Base-by-base conservation (phyloP, 2,797 vertebrate species). In the Rhinoraja longicauda region DNA sequence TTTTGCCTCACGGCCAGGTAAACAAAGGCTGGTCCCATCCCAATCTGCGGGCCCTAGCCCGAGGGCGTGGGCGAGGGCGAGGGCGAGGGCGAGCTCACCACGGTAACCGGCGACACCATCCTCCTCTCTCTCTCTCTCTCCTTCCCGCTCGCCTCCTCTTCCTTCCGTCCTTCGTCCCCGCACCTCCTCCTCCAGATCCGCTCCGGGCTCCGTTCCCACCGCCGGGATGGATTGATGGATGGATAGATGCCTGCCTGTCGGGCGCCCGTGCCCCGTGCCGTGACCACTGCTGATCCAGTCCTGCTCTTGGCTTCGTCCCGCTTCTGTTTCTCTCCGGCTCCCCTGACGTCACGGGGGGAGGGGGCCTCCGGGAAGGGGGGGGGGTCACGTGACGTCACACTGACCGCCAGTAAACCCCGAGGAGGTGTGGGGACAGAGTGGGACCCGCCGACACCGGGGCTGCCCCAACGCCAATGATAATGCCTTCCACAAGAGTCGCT, bases 51-150 rank as follows among this genome's bases (percentile, higher is more conserved):
- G 45, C 45, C 45, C 70, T 6, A 19, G 17, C 78, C 32, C 78
- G 39, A 4, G 15, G 29, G 77, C 7, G 36, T n/a, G n/a, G n/a
- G n/a, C n/a, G n/a, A n/a, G n/a, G n/a, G n/a, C n/a, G n/a, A n/a
- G n/a, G n/a, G n/a, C 78, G 39, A 4, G 15, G 29, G 77, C 7
- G 36, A 8, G 32, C 90, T 92, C 90, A 92, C 90, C 90, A 92
- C 90, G 64, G 90, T 92, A 39, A 92, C 90, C 32, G 90, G 90
- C 26, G 90, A 92, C 90, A 92, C 90, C 90, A 92, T 92, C 36
- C 90, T 92, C 67, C 70, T 29, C 36, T 73, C 21, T 29, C 79
- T 10, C 88, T 32, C 9, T 64, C 67, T 39, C 36, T 73, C 21
- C 29, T 79, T 10, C 88, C 32, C 9, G 64, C 67, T 39, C n/a